Evolutionary conservation across 2,888 invertebrate genomes (phyloP).

Genomic region (Leptarthrus brevirostris): DNA sequence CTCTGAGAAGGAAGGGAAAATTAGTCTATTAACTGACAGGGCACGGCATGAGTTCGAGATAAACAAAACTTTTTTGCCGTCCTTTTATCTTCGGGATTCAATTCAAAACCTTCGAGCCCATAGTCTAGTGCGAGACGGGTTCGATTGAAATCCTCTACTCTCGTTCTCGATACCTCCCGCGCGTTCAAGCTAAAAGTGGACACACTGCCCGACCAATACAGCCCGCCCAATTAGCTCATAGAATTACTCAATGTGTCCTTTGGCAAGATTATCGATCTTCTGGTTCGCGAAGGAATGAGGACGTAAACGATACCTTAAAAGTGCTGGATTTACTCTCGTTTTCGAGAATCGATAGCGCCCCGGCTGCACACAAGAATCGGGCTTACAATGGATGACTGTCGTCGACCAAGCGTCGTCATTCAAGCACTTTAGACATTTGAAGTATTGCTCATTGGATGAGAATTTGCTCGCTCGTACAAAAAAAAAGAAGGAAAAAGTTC

Average conservation of each 20-base stretch:
- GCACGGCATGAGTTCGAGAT: neutral
- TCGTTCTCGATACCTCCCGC: too few relatives aligned
- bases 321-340: slow-evolving; percentile 27
- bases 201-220: neutral
- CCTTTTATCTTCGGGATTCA: too few relatives aligned
- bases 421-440: slow-evolving; percentile 5
- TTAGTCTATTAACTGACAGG: too few relatives aligned
- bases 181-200: neutral
- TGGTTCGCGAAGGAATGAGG: neutral
- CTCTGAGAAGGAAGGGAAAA: too few relatives aligned
- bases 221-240: slow-evolving; percentile 9
- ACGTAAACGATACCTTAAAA: slow-evolving; percentile 19
- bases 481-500: neutral
- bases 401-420: neutral
- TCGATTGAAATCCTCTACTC: too few relatives aligned
- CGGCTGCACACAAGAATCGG: neutral
- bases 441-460: neutral
- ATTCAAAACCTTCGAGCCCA: too few relatives aligned
- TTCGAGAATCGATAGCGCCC: slow-evolving; percentile 11
- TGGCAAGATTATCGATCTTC: slow-evolving; percentile 5
- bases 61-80: slow-evolving; percentile 1
- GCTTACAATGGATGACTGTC: neutral
- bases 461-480: too few relatives aligned
- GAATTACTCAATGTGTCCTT: slow-evolving; percentile 32
- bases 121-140: too few relatives aligned